phyloP scores from a whole-genome alignment of 2,797 vertebrate species.

The Coilia nasus region DNA sequence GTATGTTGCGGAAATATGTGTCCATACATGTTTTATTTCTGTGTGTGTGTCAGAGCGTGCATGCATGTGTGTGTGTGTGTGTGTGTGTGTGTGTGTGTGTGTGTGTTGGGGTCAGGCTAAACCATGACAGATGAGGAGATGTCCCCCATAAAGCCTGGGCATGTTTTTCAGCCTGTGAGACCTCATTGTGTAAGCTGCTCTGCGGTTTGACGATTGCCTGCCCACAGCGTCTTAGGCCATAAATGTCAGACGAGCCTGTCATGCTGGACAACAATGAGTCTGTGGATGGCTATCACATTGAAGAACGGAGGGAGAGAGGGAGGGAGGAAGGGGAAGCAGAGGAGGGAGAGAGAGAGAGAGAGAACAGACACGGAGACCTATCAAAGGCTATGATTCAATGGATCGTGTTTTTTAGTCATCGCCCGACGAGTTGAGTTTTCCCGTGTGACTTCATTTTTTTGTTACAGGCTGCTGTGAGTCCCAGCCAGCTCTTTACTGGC shows the following conservation, averaged over 20 bases:
- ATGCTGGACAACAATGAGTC: conserved; percentile 49
- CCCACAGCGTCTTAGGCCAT: conserved; percentile 56
- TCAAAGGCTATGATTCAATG: conserved; percentile 54
- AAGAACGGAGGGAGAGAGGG: conserved; percentile 33
- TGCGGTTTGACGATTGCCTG: conserved; percentile 56
- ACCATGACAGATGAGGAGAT: conserved; percentile 55
- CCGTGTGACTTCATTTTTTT: conserved; percentile 49
- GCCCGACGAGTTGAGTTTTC: conserved; percentile 8
- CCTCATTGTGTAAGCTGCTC: conserved; percentile 8
- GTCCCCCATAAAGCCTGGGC: conserved; percentile 48
- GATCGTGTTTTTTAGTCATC: conserved; percentile 34
- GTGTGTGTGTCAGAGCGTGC: conserved; percentile 11
- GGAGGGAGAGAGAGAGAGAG: conserved; percentile 27
- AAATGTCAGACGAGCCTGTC: conserved; percentile 53
- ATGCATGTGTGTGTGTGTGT: conserved; percentile 32
- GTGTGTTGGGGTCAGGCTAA: conserved; percentile 48
- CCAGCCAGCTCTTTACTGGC: conserved; percentile 8
- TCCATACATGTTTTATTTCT: not conserved
- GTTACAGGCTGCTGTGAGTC: conserved; percentile 49
- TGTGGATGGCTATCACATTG: conserved; percentile 52
- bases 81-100: conserved; percentile 38
- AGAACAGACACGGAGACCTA: conserved; percentile 42
- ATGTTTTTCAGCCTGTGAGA: conserved; percentile 51
- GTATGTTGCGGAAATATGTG: not conserved
- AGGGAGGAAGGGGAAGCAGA: conserved; percentile 35